Conservation (phyloP, 2,113 vertebrate species). For the Salvelinus namaycush region DNA sequence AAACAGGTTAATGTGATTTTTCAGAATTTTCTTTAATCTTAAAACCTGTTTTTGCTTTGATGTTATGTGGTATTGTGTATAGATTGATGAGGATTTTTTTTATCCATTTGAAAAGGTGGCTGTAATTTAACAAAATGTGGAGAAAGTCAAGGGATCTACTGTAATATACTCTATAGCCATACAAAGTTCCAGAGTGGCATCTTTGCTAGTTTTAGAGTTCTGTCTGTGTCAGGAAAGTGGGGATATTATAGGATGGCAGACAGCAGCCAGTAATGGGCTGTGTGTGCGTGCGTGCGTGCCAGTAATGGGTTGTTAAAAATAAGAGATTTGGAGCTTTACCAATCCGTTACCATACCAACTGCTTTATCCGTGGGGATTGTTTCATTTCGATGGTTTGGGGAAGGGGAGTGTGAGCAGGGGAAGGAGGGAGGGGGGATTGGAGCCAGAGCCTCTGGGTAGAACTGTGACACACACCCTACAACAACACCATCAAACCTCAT, state of each 20-base stretch:
- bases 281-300: neutral
- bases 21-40: no score
- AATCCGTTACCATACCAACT: constrained; percentile 65
- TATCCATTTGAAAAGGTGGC: no score
- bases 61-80: no score
- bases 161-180: no score
- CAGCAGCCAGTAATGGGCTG: constrained; percentile 5
- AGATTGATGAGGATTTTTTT: no score
- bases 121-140: no score
- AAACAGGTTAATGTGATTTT: no score
- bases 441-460: constrained; percentile 42
- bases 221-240: constrained; percentile 17
- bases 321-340: constrained; percentile 52
- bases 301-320: constrained; percentile 60
- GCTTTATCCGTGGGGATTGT: constrained; percentile 44
- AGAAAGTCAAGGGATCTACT: no score
- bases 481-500: neutral
- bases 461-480: constrained; percentile 3
- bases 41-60: no score
- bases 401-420: neutral
- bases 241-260: constrained; percentile 53
- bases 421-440: constrained; percentile 33
- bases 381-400: constrained; percentile 32
- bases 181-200: no score
- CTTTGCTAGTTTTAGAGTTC: neutral